These are phyloP conservation scores for Dipodomys stephensi DNA, from an alignment of 2,113 vertebrate genomes.

Conservation along the genomic window DNA sequence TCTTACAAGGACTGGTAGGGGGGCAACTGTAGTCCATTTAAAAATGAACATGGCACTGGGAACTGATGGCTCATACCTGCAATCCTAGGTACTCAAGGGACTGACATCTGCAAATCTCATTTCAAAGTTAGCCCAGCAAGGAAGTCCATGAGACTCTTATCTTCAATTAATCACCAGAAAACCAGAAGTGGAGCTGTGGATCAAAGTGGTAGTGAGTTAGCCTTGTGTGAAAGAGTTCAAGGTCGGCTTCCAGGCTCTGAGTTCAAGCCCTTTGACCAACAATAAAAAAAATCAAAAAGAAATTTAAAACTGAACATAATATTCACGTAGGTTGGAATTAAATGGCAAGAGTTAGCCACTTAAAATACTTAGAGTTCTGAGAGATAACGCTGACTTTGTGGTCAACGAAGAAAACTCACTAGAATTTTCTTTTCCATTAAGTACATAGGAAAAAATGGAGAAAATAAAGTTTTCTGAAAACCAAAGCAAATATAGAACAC, in stretches of 20 bases:
- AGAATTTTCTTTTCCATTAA: constrained; percentile 37
- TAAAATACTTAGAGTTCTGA: constrained; percentile 1
- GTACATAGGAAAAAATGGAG: not conserved
- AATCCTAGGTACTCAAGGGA: no score
- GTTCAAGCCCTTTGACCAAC: no score
- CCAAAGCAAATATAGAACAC: constrained; percentile 12
- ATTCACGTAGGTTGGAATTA: not conserved
- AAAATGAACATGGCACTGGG: not conserved
- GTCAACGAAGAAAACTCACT: constrained; percentile 1
- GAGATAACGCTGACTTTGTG: not conserved
- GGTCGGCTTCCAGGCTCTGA: no score
- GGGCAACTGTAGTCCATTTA: not conserved
- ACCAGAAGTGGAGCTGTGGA: no score
- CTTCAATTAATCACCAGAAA: no score
- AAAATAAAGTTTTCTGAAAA: not conserved
- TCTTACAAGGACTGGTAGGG: not conserved
- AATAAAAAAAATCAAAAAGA: no score
- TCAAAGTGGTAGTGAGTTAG: no score
- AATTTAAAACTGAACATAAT: not conserved
- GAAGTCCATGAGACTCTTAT: no score
- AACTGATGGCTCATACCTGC: no score
- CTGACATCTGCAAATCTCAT: no score
- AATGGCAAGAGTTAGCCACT: not conserved
- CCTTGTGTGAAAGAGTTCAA: no score
- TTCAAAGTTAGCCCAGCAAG: no score